These are phyloP conservation scores for Serranus cabrilla DNA, from an alignment of 2,797 vertebrate species.

Conservation along the genomic window DNA sequence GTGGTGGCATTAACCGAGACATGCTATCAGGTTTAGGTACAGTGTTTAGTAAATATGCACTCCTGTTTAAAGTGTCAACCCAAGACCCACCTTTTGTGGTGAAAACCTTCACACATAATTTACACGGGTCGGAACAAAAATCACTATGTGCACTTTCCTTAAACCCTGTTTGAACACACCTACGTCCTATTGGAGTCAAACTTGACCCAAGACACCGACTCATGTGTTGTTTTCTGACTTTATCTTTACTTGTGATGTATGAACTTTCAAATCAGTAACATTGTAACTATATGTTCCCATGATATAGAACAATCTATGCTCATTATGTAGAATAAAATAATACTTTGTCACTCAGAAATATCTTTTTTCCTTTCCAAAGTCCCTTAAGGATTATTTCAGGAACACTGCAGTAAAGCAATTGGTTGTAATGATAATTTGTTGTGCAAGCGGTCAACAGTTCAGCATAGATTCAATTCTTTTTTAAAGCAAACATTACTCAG, in stretches of 20 bases:
- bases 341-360: background rate
- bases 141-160: no score
- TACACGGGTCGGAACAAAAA: no score
- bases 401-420: background rate
- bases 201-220: no score
- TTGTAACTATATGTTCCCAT: background rate
- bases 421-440: background rate
- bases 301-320: background rate
- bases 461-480: background rate
- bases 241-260: no score
- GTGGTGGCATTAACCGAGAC: slow-evolving; percentile 20
- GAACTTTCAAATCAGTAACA: no score
- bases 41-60: background rate
- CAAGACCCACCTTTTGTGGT: no score
- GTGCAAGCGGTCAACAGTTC: slow-evolving; percentile 15
- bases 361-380: background rate
- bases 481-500: background rate
- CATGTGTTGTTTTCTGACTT: no score
- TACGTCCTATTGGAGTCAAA: no score
- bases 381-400: background rate
- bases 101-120: no score
- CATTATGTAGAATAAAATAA: background rate
- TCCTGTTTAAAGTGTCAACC: background rate
- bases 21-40: slow-evolving; percentile 30
- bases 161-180: no score